A percentile compares a stretch with the other conserved stretches of the same genome.
These are phyloP conservation scores for Apeira syringaria DNA, from an alignment of 2,888 invertebrate species.

Conservation along the genomic window DNA sequence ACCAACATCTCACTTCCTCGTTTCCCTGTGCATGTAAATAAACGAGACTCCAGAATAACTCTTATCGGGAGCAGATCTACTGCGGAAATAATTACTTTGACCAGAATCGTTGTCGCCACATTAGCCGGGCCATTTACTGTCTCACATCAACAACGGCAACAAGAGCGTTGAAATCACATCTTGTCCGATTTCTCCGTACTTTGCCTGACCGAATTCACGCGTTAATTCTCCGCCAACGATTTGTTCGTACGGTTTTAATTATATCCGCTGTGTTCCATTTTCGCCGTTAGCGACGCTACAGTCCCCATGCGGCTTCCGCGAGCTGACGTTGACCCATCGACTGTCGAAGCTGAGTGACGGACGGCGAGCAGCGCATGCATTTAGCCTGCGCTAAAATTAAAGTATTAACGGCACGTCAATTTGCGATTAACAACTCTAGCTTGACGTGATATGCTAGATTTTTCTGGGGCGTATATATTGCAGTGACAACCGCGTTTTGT, in stretches of 20 bases:
- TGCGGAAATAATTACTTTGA: slow-evolving; percentile 31
- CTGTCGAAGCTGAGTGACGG: slow-evolving; percentile 52
- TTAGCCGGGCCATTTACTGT: slow-evolving; percentile 26
- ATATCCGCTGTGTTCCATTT: slow-evolving; percentile 81
- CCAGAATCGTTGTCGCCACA: slow-evolving; percentile 23
- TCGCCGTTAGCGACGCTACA: slow-evolving; percentile 55
- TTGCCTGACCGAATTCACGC: slow-evolving; percentile 63
- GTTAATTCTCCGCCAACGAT: slow-evolving; percentile 68
- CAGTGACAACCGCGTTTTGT: slow-evolving; percentile 37
- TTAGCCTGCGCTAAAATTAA: slow-evolving; percentile 37
- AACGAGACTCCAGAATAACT: slow-evolving; percentile 20
- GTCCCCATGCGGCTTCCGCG: slow-evolving; percentile 58
- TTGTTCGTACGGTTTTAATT: slow-evolving; percentile 76
- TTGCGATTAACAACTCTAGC: slow-evolving; percentile 48
- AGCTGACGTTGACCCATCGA: slow-evolving; percentile 56
- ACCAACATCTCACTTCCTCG: slow-evolving; percentile 20
- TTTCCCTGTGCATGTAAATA: slow-evolving; percentile 25
- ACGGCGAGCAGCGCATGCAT: slow-evolving; percentile 29
- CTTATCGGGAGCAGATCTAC: slow-evolving; percentile 22
- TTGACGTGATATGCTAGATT: slow-evolving; percentile 11
- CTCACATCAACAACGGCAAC: slow-evolving; percentile 27
- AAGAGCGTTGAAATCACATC: slow-evolving; percentile 29
- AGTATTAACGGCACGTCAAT: slow-evolving; percentile 45
- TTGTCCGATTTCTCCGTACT: slow-evolving; percentile 34
- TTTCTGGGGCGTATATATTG: slow-evolving; percentile 26